Conservation (phyloP, 30 jellyfish, hydroid and myxozoan genomes). For the Aurelia coerulea region DNA sequence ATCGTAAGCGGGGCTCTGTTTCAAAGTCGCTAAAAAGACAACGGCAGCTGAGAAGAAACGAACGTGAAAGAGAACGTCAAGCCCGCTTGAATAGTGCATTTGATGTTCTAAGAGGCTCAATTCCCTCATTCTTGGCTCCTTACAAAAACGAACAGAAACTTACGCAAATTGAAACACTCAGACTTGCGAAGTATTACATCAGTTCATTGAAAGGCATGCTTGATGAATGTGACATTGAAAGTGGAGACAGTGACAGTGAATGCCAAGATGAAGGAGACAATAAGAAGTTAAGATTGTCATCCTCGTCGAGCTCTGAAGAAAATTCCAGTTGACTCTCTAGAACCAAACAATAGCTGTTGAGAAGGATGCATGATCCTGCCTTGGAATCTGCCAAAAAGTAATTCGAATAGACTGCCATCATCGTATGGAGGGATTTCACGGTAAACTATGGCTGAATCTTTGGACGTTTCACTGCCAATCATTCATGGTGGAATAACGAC, state of each 20-base stretch:
- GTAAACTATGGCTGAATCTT: no score
- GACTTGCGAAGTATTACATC: constrained; percentile 97
- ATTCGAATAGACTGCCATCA: no score
- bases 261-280: background rate
- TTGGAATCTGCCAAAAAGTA: no score
- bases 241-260: constrained; percentile 33
- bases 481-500: no score
- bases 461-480: no score
- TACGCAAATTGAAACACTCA: constrained; percentile 96
- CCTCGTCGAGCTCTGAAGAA: constrained; percentile 64
- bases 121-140: constrained; percentile 96
- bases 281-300: constrained; percentile 24
- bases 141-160: constrained; percentile 93
- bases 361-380: no score
- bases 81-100: constrained; percentile 95
- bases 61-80: constrained; percentile 98
- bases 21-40: constrained; percentile 70
- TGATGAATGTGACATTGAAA: constrained; percentile 59
- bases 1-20: constrained; percentile 25
- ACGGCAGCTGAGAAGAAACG: constrained; percentile 97
- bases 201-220: constrained; percentile 86
- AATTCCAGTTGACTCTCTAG: constrained; percentile 10
- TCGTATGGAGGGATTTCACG: no score
- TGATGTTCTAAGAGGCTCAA: constrained; percentile 92
- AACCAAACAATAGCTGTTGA: no score